Evolutionary conservation across 2,888 invertebrate genomes (phyloP).

Genomic region (Xylophagus ater): DNA sequence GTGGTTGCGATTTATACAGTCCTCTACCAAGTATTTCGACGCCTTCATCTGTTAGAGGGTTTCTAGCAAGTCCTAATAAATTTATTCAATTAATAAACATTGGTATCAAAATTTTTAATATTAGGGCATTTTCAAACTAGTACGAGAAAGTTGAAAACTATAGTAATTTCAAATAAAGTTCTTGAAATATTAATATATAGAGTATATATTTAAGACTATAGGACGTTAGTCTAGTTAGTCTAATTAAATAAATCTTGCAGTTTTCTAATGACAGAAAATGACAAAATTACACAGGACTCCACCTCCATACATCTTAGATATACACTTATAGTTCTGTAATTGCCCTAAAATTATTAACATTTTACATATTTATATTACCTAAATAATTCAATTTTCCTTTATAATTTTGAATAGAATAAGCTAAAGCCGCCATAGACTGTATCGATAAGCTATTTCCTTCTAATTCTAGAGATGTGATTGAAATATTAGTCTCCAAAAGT

Average conservation of each 20-base stretch:
- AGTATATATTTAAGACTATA: no score
- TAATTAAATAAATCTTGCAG: no score
- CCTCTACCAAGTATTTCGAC: slow-evolving; percentile 7
- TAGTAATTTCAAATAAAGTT: no score
- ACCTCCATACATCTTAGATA: no score
- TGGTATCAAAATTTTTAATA: background rate
- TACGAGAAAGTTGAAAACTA: no score
- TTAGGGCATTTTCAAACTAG: background rate
- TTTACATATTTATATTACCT: background rate
- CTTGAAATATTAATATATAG: no score
- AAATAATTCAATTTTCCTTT: slow-evolving; percentile 10
- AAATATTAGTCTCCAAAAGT: slow-evolving; percentile 2
- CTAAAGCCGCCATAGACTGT: slow-evolving; percentile 2
- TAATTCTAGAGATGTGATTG: slow-evolving; percentile 8
- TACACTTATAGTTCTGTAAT: no score
- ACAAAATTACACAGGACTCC: no score
- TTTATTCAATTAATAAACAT: background rate
- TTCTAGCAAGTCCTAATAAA: slow-evolving; percentile 10
- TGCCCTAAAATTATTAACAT: background rate
- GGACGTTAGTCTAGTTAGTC: no score
- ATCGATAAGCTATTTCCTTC: slow-evolving; percentile 11
- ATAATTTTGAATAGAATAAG: slow-evolving; percentile 6
- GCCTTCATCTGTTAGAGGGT: slow-evolving; percentile 12
- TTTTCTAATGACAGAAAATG: no score
- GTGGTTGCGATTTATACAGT: slow-evolving; percentile 1